phyloP scores from a whole-genome alignment of 2,113 vertebrate genomes.

The Mesoclemmys tuberculata region DNA sequence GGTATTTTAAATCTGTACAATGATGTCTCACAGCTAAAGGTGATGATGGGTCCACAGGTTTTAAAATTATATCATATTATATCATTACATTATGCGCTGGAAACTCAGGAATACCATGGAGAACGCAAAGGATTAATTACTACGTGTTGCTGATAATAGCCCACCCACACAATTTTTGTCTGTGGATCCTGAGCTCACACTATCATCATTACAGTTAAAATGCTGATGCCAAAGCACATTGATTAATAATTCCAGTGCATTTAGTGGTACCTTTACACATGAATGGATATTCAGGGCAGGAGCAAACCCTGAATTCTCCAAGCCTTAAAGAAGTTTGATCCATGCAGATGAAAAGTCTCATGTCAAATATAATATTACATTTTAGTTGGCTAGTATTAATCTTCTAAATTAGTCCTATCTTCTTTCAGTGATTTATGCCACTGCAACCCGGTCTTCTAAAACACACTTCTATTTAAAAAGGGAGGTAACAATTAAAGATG shows the following conservation, averaged over 20 bases:
- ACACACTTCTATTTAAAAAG: neutral
- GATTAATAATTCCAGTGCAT: constrained; percentile 75
- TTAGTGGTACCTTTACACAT: constrained; percentile 80
- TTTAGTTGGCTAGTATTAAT: neutral
- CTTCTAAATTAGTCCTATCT: neutral
- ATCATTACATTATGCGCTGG: neutral
- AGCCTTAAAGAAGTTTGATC: constrained; percentile 20
- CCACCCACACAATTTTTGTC: constrained; percentile 9
- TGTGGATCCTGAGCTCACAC: neutral
- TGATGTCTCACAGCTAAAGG: neutral
- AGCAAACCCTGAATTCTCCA: constrained; percentile 72
- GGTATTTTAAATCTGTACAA: neutral
- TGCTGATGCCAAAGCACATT: neutral
- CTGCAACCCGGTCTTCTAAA: neutral
- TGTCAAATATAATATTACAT: neutral
- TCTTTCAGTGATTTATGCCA: constrained; percentile 9
- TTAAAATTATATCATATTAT: neutral
- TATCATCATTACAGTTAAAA: constrained; percentile 50
- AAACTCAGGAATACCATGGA: neutral
- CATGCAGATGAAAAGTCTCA: neutral
- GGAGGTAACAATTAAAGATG: neutral
- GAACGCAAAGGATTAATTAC: constrained; percentile 40
- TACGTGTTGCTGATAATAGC: neutral
- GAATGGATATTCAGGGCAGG: constrained; percentile 82
- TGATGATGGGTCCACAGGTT: neutral